phyloP scores from a whole-genome alignment of 2,888 invertebrate species.

The Drosophila kuntzei region DNA sequence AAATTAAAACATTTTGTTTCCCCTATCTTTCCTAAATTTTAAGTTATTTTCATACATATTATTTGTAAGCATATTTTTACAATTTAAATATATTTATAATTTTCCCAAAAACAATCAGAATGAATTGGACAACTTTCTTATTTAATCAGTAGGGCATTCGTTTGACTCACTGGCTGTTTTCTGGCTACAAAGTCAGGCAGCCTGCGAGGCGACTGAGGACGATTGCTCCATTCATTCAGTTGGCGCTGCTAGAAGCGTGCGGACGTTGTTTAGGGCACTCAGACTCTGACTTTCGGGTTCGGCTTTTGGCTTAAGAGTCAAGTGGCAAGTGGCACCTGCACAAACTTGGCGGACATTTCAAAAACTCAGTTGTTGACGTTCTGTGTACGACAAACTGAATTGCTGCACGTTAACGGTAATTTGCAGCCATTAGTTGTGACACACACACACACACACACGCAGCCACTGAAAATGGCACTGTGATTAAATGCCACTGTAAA shows the following conservation, averaged over 20 bases:
- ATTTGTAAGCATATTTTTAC: not conserved
- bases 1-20: no score
- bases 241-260: conserved; percentile 78
- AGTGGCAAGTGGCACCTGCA: conserved; percentile 57
- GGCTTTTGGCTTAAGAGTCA: conserved; percentile 67
- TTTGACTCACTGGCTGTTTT: conserved; percentile 44
- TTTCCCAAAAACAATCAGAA: not conserved
- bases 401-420: conserved; percentile 73
- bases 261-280: conserved; percentile 76
- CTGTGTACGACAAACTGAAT: conserved; percentile 40
- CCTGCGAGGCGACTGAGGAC: conserved; percentile 67
- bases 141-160: conserved; percentile 43
- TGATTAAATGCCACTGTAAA: conserved; percentile 62
- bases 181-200: conserved; percentile 56
- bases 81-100: not conserved
- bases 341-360: conserved; percentile 43
- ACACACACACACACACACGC: conserved; percentile 23
- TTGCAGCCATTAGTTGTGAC: conserved; percentile 75
- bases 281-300: conserved; percentile 47
- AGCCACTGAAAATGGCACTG: conserved; percentile 26
- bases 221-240: conserved; percentile 78
- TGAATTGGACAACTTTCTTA: not conserved
- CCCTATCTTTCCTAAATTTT: no score
- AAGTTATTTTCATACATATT: no score
- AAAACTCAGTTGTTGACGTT: conserved; percentile 47